phyloP scores from a whole-genome alignment of 23 tunicate genomes.

The Styela plicata region DNA sequence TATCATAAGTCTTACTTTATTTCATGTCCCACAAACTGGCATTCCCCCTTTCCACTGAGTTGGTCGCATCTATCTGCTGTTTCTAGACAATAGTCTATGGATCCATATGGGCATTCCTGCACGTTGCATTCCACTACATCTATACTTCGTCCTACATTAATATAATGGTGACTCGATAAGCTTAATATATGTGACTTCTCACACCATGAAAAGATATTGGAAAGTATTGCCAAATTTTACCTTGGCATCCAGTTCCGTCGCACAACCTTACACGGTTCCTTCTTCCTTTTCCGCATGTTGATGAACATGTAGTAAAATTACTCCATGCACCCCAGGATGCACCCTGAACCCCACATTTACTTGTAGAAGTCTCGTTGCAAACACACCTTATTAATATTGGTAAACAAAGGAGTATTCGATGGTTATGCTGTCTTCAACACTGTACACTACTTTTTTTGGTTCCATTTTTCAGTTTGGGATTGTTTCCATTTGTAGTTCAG shows the following conservation, averaged over 20 bases:
- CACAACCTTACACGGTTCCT: conserved; percentile 41
- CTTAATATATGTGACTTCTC: background rate
- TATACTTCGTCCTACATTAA: background rate
- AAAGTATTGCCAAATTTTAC: background rate
- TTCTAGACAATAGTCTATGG: conserved; percentile 27
- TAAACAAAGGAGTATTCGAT: too few relatives aligned
- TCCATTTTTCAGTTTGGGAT: too few relatives aligned
- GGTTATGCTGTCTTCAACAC: too few relatives aligned
- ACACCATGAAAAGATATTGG: background rate
- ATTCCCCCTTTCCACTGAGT: conserved; percentile 48
- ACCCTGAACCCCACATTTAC: background rate
- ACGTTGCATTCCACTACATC: conserved; percentile 33
- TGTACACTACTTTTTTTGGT: too few relatives aligned
- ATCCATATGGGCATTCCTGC: conserved; percentile 41
- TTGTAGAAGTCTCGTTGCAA: conserved; percentile 58
- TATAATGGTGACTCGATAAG: background rate
- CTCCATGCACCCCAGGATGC: conserved; percentile 52
- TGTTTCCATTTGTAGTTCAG: too few relatives aligned
- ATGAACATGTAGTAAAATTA: conserved; percentile 62
- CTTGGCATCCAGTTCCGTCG: background rate
- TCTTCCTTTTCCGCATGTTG: conserved; percentile 63
- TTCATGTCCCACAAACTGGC: conserved; percentile 20
- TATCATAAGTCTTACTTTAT: too few relatives aligned
- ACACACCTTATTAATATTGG: too few relatives aligned
- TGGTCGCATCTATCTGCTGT: conserved; percentile 64